phyloP scores from a whole-genome alignment of 30 jellyfish, hydroid and myxozoan species.

The Turritopsis rubra region DNA sequence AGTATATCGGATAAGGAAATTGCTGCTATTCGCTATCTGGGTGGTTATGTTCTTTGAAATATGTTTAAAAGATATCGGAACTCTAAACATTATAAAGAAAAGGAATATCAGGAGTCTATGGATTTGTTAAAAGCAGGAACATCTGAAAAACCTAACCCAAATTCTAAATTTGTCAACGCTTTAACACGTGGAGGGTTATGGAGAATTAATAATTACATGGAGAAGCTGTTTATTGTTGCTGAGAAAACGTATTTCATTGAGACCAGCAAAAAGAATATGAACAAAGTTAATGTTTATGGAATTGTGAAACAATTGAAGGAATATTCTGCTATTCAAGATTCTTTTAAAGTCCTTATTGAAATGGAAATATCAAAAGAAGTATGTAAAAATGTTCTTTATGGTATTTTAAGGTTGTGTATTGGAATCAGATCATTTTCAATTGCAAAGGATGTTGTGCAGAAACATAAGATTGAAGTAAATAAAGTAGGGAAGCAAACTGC shows the following conservation, averaged over 20 bases:
- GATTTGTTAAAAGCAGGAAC: not conserved
- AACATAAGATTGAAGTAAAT: not conserved
- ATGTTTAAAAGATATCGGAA: not conserved
- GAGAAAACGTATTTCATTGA: not conserved
- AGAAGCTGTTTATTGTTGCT: not conserved
- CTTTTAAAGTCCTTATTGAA: not conserved
- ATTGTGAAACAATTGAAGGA: not conserved
- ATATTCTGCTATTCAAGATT: not conserved
- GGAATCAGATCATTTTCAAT: not conserved
- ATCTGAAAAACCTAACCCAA: not conserved
- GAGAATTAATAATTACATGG: not conserved
- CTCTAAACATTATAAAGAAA: not conserved
- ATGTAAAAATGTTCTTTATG: not conserved
- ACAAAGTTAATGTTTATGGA: not conserved
- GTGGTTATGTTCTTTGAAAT: not conserved
- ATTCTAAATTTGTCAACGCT: not conserved
- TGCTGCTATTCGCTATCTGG: not conserved
- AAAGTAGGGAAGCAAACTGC: not conserved
- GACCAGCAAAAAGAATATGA: not conserved
- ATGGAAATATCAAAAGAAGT: not conserved
- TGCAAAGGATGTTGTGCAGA: not conserved
- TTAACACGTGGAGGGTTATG: not conserved
- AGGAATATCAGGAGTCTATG: not conserved
- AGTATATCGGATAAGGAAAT: not conserved
- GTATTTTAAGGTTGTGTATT: not conserved